Conservation (phyloP, 2,797 vertebrate species). For the Liparis tanakae region DNA sequence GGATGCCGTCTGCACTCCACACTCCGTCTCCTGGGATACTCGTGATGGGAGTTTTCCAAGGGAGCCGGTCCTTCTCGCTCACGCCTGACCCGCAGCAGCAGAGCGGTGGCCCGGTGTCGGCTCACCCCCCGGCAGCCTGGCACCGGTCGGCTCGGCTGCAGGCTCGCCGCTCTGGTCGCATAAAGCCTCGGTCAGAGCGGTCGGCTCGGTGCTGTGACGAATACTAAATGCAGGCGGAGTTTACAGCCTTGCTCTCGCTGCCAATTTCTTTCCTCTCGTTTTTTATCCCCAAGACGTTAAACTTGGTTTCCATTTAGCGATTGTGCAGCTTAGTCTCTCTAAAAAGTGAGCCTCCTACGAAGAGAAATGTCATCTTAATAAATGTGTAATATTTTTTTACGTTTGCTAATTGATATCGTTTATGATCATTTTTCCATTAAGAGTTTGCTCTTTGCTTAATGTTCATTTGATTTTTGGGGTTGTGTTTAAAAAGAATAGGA, state of each 20-base stretch:
- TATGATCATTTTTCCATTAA: not conserved
- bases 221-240: slow-evolving; percentile 32
- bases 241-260: slow-evolving; percentile 14
- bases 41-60: slow-evolving; percentile 28
- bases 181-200: slow-evolving; percentile 43
- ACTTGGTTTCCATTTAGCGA: slow-evolving; percentile 17
- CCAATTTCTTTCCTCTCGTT: slow-evolving; percentile 1
- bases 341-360: not conserved
- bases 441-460: not conserved
- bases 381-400: not conserved
- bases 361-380: not conserved
- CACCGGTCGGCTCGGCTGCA: slow-evolving; percentile 59
- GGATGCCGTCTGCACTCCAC: not conserved
- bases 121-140: slow-evolving; percentile 51
- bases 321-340: not conserved
- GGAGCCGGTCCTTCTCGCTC: slow-evolving; percentile 33
- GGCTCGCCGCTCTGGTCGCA: slow-evolving; percentile 41
- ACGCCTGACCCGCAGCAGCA: slow-evolving; percentile 41
- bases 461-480: not conserved
- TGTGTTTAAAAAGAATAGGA: too few relatives aligned
- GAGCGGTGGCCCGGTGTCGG: slow-evolving; percentile 55
- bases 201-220: slow-evolving; percentile 27
- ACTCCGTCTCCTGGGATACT: slow-evolving; percentile 20
- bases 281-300: slow-evolving; percentile 12
- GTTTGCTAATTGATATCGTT: not conserved